phyloP scores from a whole-genome alignment of 2,113 vertebrate species.

The Burhinus oedicnemus region DNA sequence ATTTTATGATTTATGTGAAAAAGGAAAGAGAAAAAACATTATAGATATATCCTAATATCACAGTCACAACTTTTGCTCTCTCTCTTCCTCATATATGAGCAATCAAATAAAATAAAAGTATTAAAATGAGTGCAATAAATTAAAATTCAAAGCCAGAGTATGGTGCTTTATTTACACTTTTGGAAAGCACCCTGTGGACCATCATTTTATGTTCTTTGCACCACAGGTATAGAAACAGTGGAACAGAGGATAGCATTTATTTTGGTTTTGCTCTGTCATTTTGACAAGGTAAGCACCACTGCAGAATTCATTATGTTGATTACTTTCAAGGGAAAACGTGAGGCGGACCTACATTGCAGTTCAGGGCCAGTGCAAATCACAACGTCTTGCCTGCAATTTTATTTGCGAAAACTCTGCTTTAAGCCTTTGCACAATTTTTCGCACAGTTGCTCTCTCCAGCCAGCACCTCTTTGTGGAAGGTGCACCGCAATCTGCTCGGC shows the following conservation, averaged over 20 bases:
- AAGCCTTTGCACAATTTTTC: not conserved
- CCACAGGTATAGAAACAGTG: not conserved
- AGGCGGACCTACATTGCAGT: not conserved
- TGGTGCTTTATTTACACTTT: not conserved
- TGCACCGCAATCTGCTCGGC: rapidly evolving
- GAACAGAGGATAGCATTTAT: not conserved
- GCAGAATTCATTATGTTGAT: not conserved
- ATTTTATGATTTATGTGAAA: not conserved
- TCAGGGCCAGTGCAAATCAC: not conserved
- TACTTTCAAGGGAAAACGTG: not conserved
- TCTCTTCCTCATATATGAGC: not conserved
- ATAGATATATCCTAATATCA: not conserved
- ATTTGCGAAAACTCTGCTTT: not conserved
- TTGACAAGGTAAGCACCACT: not conserved
- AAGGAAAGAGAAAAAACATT: not conserved
- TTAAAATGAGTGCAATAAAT: not conserved
- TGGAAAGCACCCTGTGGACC: not conserved
- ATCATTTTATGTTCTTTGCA: not conserved
- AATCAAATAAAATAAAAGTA: not conserved
- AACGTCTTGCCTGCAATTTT: not conserved
- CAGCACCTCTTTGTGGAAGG: rapidly evolving
- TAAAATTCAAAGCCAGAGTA: not conserved
- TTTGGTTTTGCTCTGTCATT: not conserved
- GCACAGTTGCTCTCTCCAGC: rapidly evolving
- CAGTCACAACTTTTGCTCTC: not conserved